Conservation (phyloP, 2,888 invertebrate species). For the Himalopsyche anomala region DNA sequence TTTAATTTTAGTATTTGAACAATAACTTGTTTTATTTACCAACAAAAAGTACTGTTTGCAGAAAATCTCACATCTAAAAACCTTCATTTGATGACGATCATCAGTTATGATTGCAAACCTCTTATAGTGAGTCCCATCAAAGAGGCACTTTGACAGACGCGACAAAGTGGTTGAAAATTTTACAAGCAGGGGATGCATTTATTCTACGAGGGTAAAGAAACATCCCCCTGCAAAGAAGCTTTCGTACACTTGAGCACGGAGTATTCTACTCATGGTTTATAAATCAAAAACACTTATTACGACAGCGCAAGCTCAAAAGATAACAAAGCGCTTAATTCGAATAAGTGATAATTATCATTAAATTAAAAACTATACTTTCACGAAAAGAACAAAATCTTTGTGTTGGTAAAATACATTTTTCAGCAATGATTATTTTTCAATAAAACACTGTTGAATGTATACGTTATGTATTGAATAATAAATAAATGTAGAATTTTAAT, state of each 20-base stretch:
- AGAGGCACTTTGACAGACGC: constrained; percentile 27
- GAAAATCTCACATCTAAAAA: neutral
- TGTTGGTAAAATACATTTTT: too few relatives aligned
- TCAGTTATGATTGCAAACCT: constrained; percentile 13
- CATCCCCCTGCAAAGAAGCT: constrained; percentile 1
- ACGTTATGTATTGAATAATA: too few relatives aligned
- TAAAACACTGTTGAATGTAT: too few relatives aligned
- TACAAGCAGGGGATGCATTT: constrained; percentile 31
- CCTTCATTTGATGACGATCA: neutral
- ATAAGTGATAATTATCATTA: too few relatives aligned
- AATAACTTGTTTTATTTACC: too few relatives aligned
- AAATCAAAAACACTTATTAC: neutral
- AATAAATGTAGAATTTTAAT: too few relatives aligned
- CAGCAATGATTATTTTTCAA: too few relatives aligned
- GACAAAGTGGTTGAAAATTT: constrained; percentile 35
- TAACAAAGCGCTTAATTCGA: too few relatives aligned
- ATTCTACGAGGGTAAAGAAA: constrained; percentile 6
- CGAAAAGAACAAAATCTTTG: too few relatives aligned
- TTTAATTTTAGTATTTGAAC: too few relatives aligned
- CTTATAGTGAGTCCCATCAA: constrained; percentile 12
- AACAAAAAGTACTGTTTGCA: neutral
- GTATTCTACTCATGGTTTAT: constrained; percentile 28
- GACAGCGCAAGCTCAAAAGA: neutral
- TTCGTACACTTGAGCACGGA: constrained; percentile 40
- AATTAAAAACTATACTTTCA: too few relatives aligned